phyloP scores from a whole-genome alignment of 2,888 invertebrate genomes.

The Rhaphigaster nebulosa region DNA sequence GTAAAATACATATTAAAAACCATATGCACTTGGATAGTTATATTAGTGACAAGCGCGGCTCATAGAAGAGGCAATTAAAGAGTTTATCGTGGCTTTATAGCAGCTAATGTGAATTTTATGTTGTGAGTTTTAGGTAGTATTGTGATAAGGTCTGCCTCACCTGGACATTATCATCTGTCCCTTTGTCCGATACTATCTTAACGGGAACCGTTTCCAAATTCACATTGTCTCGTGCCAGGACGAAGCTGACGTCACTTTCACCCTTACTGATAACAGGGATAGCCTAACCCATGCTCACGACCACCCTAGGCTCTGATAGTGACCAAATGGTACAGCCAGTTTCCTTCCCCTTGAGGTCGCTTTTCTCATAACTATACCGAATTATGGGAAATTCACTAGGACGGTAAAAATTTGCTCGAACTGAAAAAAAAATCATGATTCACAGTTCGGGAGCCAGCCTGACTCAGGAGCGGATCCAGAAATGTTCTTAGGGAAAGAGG shows the following conservation, averaged over 20 bases:
- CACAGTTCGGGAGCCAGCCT: too few relatives aligned
- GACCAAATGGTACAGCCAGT: background rate
- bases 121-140: constrained; percentile 33
- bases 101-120: constrained; percentile 56
- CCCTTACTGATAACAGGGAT: constrained; percentile 40
- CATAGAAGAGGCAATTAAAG: constrained; percentile 48
- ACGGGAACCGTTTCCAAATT: constrained; percentile 55
- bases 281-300: background rate
- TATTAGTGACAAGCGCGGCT: background rate
- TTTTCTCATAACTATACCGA: background rate
- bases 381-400: background rate
- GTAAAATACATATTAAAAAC: background rate
- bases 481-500: too few relatives aligned
- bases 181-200: constrained; percentile 53
- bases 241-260: constrained; percentile 25
- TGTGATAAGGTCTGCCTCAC: constrained; percentile 50
- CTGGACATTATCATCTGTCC: constrained; percentile 53
- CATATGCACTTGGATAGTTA: background rate
- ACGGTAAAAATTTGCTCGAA: background rate
- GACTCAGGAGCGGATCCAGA: too few relatives aligned
- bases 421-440: too few relatives aligned
- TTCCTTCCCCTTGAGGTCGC: background rate
- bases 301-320: background rate
- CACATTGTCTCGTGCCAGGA: constrained; percentile 50
- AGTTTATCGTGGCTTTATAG: constrained; percentile 51